Percentiles rank a stretch among this genome's conserved stretches.
phyloP scores from a whole-genome alignment of 2,797 vertebrate genomes.

The Lepus townsendii region DNA sequence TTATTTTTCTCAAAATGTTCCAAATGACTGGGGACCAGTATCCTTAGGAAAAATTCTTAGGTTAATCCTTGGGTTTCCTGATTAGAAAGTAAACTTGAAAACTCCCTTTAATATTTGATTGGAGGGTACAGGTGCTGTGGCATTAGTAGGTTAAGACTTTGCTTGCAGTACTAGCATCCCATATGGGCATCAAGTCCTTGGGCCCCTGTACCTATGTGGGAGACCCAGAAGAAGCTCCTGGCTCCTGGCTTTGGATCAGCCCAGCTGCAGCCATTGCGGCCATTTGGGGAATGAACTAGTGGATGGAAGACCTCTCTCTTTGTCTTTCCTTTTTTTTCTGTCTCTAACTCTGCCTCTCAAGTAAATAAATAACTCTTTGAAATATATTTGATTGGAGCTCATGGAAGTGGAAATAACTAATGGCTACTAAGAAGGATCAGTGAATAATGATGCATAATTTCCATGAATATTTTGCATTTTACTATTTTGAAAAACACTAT shows the following conservation, averaged over 20 bases:
- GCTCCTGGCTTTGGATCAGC: no score
- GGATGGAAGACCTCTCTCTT: no score
- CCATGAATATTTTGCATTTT: conserved; percentile 22
- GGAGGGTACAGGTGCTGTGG: background rate
- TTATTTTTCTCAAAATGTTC: background rate
- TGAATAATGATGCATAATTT: conserved; percentile 40
- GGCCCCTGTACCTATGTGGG: no score
- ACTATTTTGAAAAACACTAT: conserved; percentile 19
- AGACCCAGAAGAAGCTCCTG: no score
- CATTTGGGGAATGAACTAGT: no score
- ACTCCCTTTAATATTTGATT: conserved; percentile 3
- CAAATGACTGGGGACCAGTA: background rate
- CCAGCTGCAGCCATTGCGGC: no score
- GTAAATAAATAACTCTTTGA: no score
- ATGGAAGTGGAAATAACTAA: conserved; percentile 41
- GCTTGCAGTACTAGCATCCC: no score
- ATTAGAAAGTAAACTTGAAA: conserved; percentile 21
- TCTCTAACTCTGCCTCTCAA: no score
- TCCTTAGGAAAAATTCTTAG: conserved; percentile 3
- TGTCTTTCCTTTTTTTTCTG: no score
- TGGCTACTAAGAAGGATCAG: background rate
- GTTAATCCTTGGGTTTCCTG: background rate
- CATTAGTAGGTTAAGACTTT: no score
- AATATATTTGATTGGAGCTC: background rate
- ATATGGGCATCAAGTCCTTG: no score